These are phyloP conservation scores for Pollenia amentaria DNA, from an alignment of 2,888 invertebrate species.

Conservation along the genomic window DNA sequence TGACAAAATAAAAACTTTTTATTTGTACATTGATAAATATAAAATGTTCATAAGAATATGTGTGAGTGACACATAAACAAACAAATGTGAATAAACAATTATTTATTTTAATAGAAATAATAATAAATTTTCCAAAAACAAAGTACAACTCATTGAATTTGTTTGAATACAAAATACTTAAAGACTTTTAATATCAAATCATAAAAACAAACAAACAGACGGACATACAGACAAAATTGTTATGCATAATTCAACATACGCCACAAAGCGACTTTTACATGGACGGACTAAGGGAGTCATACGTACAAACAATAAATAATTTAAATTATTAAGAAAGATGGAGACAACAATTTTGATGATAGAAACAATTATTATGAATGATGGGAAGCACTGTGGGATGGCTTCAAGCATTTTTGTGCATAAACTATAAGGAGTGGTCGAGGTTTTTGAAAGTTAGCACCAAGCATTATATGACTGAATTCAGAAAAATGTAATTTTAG, in stretches of 20 bases:
- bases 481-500: no score
- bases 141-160: constrained; percentile 36
- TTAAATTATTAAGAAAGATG: constrained; percentile 54
- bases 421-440: no score
- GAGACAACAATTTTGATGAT: constrained; percentile 52
- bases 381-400: background rate
- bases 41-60: constrained; percentile 6
- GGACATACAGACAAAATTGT: constrained; percentile 1
- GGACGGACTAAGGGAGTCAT: no score
- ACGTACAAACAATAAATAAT: constrained; percentile 30
- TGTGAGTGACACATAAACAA: background rate
- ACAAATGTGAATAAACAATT: constrained; percentile 32
- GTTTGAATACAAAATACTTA: constrained; percentile 50
- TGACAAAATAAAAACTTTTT: constrained; percentile 57
- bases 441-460: no score
- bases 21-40: constrained; percentile 38
- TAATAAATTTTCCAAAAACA: constrained; percentile 34
- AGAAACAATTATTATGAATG: background rate
- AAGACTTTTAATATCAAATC: constrained; percentile 48
- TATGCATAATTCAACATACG: background rate
- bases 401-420: no score
- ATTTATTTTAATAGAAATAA: constrained; percentile 58
- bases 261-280: no score
- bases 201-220: constrained; percentile 17
- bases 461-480: no score